Percentiles rank a stretch among this genome's conserved stretches.
Evolutionary conservation across 2,888 invertebrate genomes (phyloP).

Genomic region (Lithodes maja): DNA sequence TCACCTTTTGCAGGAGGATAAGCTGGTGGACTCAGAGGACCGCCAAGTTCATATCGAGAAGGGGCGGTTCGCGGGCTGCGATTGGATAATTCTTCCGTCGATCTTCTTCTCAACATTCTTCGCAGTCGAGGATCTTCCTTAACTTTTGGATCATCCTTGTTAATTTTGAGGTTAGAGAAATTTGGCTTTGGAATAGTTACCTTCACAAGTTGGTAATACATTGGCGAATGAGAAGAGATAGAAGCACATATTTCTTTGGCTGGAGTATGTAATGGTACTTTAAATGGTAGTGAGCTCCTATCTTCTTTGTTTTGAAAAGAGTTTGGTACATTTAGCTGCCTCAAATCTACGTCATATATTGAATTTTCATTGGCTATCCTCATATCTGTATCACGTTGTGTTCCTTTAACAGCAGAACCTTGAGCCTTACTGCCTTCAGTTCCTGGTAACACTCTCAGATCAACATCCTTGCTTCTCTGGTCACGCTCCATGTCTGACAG

Average conservation of each 20-base stretch:
- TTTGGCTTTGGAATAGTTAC: slow-evolving; percentile 66
- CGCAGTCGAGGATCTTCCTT: slow-evolving; percentile 66
- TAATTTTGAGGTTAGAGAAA: slow-evolving; percentile 58
- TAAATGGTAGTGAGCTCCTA: slow-evolving; percentile 60
- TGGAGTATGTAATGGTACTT: slow-evolving; percentile 67
- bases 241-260: slow-evolving; percentile 69
- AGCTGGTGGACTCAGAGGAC: slow-evolving; percentile 54
- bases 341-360: slow-evolving; percentile 66
- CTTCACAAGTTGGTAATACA: slow-evolving; percentile 63
- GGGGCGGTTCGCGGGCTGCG: slow-evolving; percentile 58
- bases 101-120: slow-evolving; percentile 61
- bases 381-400: slow-evolving; percentile 57
- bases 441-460: slow-evolving; percentile 55
- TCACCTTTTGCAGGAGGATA: slow-evolving; percentile 29
- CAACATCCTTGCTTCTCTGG: slow-evolving; percentile 52
- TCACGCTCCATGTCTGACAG: slow-evolving; percentile 38
- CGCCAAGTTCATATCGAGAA: slow-evolving; percentile 59
- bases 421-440: slow-evolving; percentile 38
- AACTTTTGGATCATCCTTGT: slow-evolving; percentile 61
- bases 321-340: slow-evolving; percentile 47
- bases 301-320: slow-evolving; percentile 43
- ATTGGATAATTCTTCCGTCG: slow-evolving; percentile 50
- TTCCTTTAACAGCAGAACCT: slow-evolving; percentile 27
- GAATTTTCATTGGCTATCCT: slow-evolving; percentile 57
- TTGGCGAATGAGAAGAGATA: slow-evolving; percentile 60